phyloP scores from a whole-genome alignment of 1,140 invertebrate species.

The Periplaneta americana region DNA sequence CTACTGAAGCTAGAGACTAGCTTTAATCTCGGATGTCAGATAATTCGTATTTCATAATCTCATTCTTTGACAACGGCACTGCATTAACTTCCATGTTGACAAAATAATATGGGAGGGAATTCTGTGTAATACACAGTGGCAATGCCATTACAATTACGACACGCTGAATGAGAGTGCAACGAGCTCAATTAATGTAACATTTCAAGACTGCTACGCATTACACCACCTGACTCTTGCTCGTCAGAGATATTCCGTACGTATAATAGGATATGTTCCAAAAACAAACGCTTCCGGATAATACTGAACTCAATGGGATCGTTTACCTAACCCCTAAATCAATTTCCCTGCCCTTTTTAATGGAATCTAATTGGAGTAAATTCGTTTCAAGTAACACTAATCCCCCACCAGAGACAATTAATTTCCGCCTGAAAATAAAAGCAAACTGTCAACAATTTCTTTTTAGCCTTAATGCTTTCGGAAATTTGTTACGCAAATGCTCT shows the following conservation, averaged over 20 bases:
- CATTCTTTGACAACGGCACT: not conserved
- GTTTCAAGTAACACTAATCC: not conserved
- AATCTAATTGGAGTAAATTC: not conserved
- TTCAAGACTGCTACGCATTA: not conserved
- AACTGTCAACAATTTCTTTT: too few species aligned
- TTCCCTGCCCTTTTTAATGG: not conserved
- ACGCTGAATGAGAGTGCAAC: not conserved
- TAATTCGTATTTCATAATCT: too few species aligned
- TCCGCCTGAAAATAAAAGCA: not conserved
- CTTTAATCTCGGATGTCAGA: too few species aligned
- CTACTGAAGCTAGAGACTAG: too few species aligned
- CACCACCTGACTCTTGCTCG: not conserved
- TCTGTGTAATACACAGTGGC: too few species aligned
- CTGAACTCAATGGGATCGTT: not conserved
- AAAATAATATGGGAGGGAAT: not conserved
- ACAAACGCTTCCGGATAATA: not conserved
- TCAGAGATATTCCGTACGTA: too few species aligned
- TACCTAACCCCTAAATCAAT: not conserved
- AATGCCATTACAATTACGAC: too few species aligned
- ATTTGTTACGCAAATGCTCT: too few species aligned
- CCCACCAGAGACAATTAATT: not conserved
- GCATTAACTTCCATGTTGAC: not conserved
- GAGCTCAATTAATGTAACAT: not conserved
- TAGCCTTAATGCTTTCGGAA: too few species aligned
- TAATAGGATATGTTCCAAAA: not conserved